phyloP scores from a whole-genome alignment of 2,113 vertebrate genomes.

The Passer montanus region DNA sequence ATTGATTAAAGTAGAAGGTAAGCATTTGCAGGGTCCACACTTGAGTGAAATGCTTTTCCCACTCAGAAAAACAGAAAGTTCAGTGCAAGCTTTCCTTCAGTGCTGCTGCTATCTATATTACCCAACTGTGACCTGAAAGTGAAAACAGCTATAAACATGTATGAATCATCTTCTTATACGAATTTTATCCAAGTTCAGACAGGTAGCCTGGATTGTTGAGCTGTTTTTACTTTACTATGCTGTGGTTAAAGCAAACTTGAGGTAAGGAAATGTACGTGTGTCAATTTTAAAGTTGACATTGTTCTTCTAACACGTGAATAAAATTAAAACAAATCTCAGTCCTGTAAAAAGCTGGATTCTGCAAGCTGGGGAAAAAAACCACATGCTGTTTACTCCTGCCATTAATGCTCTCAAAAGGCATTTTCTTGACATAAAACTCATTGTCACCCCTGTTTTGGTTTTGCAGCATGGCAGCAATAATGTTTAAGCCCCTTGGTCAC shows the following conservation, averaged over 20 bases:
- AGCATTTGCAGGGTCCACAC: neutral
- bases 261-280: neutral
- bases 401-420: neutral
- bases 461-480: neutral
- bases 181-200: constrained; percentile 47
- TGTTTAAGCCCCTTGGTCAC: neutral
- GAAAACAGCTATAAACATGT: constrained; percentile 18
- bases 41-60: neutral
- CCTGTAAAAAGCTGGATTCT: neutral
- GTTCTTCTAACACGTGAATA: neutral
- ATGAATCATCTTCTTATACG: constrained; percentile 7
- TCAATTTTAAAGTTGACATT: neutral
- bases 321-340: neutral
- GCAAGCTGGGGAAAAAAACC: neutral
- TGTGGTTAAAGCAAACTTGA: neutral
- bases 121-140: constrained; percentile 42
- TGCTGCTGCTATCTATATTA: neutral
- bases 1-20: neutral
- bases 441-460: neutral
- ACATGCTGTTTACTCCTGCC: neutral
- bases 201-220: constrained; percentile 22
- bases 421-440: neutral
- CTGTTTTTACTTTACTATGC: constrained; percentile 5
- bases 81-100: neutral
- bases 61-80: neutral